Percentiles rank a stretch among this genome's conserved stretches.
Evolutionary conservation across 1,140 invertebrate species (phyloP).

Genomic region (Ostrea denselamellosa): DNA sequence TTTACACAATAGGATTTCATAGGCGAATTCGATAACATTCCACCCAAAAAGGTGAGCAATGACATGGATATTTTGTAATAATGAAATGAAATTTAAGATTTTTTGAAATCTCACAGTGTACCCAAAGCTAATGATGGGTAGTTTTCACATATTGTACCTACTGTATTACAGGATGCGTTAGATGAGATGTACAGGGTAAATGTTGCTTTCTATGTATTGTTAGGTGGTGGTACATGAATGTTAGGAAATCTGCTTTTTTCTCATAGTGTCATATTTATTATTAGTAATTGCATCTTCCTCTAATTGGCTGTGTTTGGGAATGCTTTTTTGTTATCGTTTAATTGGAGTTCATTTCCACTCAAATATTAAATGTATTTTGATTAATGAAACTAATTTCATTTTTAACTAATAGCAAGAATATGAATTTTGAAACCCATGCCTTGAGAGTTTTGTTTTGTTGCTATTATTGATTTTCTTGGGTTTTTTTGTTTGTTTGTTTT

Average conservation of each 20-base stretch:
- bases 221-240: neutral
- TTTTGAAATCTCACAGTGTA: neutral
- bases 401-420: too few species aligned
- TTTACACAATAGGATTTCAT: slow-evolving; percentile 7
- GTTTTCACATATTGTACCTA: neutral
- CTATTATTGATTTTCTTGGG: too few species aligned
- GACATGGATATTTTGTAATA: neutral
- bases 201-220: neutral
- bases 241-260: neutral
- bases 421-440: too few species aligned
- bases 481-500: too few species aligned
- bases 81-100: neutral
- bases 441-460: too few species aligned
- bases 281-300: neutral
- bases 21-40: slow-evolving; percentile 12
- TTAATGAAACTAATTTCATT: neutral
- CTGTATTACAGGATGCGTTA: neutral
- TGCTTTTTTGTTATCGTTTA: neutral
- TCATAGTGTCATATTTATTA: neutral
- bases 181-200: slow-evolving; percentile 23
- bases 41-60: neutral
- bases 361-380: neutral
- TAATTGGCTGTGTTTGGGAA: neutral
- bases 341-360: neutral
- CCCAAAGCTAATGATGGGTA: neutral